Percentiles rank a stretch among this genome's conserved stretches.
Conservation (phyloP, 2,113 vertebrate species). For the Erythrocercus mccallii region DNA sequence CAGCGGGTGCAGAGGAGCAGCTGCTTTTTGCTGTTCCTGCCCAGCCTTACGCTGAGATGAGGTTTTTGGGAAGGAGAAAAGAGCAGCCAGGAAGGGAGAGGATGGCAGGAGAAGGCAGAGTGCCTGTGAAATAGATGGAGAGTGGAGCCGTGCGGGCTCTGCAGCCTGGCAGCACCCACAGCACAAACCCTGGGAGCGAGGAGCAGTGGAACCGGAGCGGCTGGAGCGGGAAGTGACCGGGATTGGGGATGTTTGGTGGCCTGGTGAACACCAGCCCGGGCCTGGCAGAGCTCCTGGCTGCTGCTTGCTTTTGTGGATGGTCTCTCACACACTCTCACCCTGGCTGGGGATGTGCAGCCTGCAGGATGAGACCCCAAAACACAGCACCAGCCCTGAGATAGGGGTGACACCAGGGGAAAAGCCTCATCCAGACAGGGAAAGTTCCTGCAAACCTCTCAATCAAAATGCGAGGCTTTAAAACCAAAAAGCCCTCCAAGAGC, state of each 20-base stretch:
- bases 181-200: not conserved
- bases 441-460: not conserved
- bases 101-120: not conserved
- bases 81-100: not conserved
- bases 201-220: rapidly evolving
- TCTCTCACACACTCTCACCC: rapidly evolving
- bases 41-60: not conserved
- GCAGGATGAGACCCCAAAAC: not conserved
- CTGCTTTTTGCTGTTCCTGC: not conserved
- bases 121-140: not conserved
- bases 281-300: not conserved
- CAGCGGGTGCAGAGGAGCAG: not conserved
- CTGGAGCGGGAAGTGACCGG: rapidly evolving
- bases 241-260: not conserved
- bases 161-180: not conserved
- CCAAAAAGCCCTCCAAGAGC: not conserved
- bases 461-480: not conserved
- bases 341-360: not conserved
- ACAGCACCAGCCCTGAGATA: not conserved
- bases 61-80: not conserved
- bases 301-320: not conserved
- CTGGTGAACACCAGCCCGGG: not conserved
- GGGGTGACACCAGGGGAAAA: not conserved
- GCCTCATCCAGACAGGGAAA: not conserved
- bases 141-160: not conserved